Conservation (phyloP, 2,888 invertebrate genomes). For the Timema cristinae region DNA sequence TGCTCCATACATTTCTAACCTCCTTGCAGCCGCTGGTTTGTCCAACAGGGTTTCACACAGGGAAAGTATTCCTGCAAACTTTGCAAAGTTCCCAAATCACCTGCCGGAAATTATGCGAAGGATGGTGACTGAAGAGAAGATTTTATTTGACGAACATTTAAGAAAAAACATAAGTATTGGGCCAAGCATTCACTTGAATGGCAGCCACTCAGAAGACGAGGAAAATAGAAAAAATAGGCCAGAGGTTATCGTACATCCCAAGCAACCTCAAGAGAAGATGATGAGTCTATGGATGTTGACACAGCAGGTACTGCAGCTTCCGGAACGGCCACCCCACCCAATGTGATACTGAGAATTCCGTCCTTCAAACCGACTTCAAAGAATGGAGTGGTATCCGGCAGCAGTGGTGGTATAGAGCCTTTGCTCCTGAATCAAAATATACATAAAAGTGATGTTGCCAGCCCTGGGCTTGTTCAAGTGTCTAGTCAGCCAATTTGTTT, state of each 20-base stretch:
- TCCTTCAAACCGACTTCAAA: slow-evolving; percentile 68
- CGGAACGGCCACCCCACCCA: slow-evolving; percentile 49
- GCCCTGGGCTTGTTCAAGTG: slow-evolving; percentile 21
- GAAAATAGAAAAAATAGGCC: slow-evolving; percentile 30
- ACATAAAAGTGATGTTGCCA: background rate
- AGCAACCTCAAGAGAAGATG: slow-evolving; percentile 45
- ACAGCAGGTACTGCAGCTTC: slow-evolving; percentile 47
- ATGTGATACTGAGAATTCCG: slow-evolving; percentile 87
- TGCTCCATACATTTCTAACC: slow-evolving; percentile 53
- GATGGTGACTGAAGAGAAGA: slow-evolving; percentile 52
- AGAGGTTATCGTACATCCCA: slow-evolving; percentile 41
- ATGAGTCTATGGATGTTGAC: slow-evolving; percentile 22
- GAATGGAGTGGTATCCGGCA: slow-evolving; percentile 26
- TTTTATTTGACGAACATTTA: slow-evolving; percentile 40
- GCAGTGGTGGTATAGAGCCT: slow-evolving; percentile 17
- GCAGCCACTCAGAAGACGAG: slow-evolving; percentile 40
- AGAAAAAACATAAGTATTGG: slow-evolving; percentile 29
- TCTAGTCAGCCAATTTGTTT: slow-evolving; percentile 33
- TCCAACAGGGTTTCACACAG: slow-evolving; percentile 13
- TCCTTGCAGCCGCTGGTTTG: slow-evolving; percentile 43
- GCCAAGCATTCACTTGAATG: slow-evolving; percentile 32
- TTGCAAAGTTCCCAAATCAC: slow-evolving; percentile 36
- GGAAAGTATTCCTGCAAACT: slow-evolving; percentile 15
- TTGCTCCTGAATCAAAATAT: slow-evolving; percentile 6
- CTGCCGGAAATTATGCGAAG: slow-evolving; percentile 55